Evolutionary conservation across 1,140 invertebrate species (phyloP), one percentile per base, ranked within the genome.

Genomic region (Halictus rubicundus): DNA sequence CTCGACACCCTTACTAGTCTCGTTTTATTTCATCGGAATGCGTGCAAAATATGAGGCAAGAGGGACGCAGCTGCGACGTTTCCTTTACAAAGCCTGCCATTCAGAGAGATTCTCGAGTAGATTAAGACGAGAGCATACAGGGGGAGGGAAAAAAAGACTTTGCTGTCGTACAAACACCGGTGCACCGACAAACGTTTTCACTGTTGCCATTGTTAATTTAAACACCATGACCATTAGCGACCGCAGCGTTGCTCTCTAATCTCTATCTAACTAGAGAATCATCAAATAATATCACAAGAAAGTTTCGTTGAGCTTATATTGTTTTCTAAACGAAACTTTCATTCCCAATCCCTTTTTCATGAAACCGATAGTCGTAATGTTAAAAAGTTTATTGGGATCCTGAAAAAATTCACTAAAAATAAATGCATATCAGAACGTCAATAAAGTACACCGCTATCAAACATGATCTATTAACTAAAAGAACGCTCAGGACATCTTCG

Each of bases 71-170:
- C 88, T 90, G 90, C 83, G 79, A 83, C 76, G 82, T 82, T 86
- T 85, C 86, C 61, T 71, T 85, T 64, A 92, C 89, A 92, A 91
- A 85, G 89, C 76, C 59, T 77, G 57, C 79, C 89, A 89, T 92
- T 91, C 88, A 91, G 71, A 86, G 75, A 87, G 83, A 86, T 89
- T 75, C 73, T 81, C 78, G 60, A 70, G 74, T 76, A 85, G 74
- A 88, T 86, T 85, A 79, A 82, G 71, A 87, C 52, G 72, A 77
- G 76, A 72, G 57, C 46, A 52, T 73, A 63, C 5, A 2, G 32
- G 32, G 32, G 5, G 64, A 32, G 27, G 39, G 49, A 12, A 23
- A 65, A 71, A 57, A 65, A 64, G 60, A 60, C n/a, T 49, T 64
- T 37, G 4, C 37, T 49, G 9, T 23, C 7, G n/a, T 6, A n/a